These are phyloP conservation scores for Micropoecilia bifurca DNA, from an alignment of 2,797 vertebrate genomes.

Conservation along the genomic window DNA sequence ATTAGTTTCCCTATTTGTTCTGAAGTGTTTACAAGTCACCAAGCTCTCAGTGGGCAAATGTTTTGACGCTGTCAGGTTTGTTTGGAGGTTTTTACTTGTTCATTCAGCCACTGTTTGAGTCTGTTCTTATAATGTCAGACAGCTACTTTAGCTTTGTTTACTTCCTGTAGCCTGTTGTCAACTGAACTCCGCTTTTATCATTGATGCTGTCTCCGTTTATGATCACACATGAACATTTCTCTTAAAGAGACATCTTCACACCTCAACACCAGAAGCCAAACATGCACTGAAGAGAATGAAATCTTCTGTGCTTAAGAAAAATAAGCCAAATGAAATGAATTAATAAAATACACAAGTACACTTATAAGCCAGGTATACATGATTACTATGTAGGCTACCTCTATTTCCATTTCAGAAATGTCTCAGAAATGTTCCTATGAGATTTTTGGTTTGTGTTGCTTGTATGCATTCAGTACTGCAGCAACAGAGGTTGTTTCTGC, in stretches of 20 bases:
- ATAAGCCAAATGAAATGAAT: neutral
- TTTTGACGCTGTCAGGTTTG: neutral
- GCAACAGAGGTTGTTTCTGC: too few species aligned
- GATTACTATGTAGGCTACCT: neutral
- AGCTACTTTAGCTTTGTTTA: conserved; percentile 20
- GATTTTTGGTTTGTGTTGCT: neutral
- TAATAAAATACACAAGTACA: neutral
- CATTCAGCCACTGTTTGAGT: neutral
- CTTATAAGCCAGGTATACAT: neutral
- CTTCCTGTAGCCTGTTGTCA: conserved; percentile 22
- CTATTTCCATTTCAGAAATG: neutral
- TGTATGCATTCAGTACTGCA: too few species aligned
- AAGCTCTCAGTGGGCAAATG: neutral
- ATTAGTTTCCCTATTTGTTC: conserved; percentile 34
- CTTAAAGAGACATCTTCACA: neutral
- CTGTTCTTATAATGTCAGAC: neutral
- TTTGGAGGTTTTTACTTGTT: conserved; percentile 12
- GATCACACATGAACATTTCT: neutral
- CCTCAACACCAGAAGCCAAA: neutral
- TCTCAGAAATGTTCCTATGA: neutral
- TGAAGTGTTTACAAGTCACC: conserved; percentile 29
- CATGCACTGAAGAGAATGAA: neutral
- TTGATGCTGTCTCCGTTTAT: neutral
- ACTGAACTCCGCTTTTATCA: conserved; percentile 4
- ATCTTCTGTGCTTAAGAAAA: neutral